Evolutionary conservation across 2,797 vertebrate genomes (phyloP).

Genomic region (Todus mexicanus): DNA sequence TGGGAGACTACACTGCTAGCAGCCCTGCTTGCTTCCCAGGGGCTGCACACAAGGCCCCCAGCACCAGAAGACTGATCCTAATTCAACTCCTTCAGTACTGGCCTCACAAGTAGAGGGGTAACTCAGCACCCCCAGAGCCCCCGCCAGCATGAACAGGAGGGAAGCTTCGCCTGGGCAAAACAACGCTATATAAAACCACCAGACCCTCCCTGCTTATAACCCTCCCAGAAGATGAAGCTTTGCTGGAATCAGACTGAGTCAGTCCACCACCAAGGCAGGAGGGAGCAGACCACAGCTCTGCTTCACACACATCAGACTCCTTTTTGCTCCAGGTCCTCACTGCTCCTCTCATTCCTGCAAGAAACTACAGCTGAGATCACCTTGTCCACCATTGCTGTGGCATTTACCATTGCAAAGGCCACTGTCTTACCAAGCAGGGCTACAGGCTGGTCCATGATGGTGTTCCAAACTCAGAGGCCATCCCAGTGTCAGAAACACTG

Average conservation of each 20-base stretch:
- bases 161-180: background rate
- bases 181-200: background rate
- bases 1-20: background rate
- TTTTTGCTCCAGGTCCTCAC: background rate
- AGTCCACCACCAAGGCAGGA: background rate
- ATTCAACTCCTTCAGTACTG: background rate
- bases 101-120: background rate
- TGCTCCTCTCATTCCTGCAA: background rate
- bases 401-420: background rate
- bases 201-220: background rate
- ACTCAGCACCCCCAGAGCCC: background rate
- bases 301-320: background rate
- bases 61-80: background rate
- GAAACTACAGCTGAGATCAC: background rate
- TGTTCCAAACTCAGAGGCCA: background rate
- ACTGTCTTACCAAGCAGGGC: background rate
- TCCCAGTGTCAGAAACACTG: background rate
- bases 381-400: too few species aligned
- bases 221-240: background rate
- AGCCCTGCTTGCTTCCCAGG: background rate
- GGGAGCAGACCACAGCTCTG: background rate
- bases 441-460: background rate
- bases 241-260: background rate
- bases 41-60: background rate
- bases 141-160: background rate